Evolutionary conservation across 2,113 vertebrate species (phyloP), one percentile per base, ranked within the genome.

Genomic region (Kobus ellipsiprymnus): DNA sequence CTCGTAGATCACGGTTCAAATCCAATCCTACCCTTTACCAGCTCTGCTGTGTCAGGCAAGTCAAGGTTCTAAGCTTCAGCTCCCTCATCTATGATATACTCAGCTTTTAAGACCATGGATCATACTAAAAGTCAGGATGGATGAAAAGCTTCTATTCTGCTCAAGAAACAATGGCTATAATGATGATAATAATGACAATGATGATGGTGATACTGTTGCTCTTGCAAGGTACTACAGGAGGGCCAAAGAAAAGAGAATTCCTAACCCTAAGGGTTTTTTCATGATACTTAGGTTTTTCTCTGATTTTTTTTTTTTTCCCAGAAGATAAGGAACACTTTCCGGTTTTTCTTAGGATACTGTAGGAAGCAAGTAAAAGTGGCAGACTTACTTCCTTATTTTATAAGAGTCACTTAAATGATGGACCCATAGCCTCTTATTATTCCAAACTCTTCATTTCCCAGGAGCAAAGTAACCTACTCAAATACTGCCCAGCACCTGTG

Each of bases 361-460:
- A 48, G 71, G 10, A 57, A 92, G 67, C 30, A 67, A 59, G 77
- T 7, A 4, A 48, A 83, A 90, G 60, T 40, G 33, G 36, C 5
- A 54, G 71, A 77, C 60, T n/a, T 87, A 77, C 29, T 57, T 67
- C 59, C 46, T 86, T 89, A 33, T 67, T 87, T 86, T n/a, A n/a
- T 78, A 90, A 71, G 60, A 64, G 10, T 92, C 33, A 88, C 95
- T 94, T 48, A 90, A 95, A 67, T 90, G 71, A 90, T 84, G 16
- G 87, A 21, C n/a, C 23, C 46, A 52, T 23, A 96, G 25, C 8
- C 62, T 54, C 46, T 92, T 93, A 81, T 86, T 91, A 71, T 81
- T 89, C 40, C 62, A 95, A 86, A 90, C 6, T 86, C 40, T 94
- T 64, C 52, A 54, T 77, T 96, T 97, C 86, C 60, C 25, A 93